Evolutionary conservation across 2,888 invertebrate species (phyloP).

Genomic region (Ceratothoa steindachneri): DNA sequence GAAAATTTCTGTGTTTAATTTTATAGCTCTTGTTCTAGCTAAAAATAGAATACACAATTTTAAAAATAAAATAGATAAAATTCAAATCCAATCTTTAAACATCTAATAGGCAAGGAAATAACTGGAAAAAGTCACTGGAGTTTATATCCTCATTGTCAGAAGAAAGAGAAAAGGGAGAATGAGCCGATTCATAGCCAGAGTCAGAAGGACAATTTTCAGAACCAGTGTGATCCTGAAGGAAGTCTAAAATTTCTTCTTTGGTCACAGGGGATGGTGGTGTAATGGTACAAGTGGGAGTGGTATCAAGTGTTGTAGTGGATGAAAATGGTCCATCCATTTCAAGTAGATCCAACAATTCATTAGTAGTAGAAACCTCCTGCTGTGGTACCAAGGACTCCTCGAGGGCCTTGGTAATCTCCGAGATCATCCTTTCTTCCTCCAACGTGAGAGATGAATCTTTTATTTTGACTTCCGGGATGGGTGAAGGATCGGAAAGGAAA

Average conservation of each 20-base stretch:
- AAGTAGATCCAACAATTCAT: background rate
- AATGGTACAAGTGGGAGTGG: too few species aligned
- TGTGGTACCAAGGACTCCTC: background rate
- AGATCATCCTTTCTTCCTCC: background rate
- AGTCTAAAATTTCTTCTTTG: conserved; percentile 37
- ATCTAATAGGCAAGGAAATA: background rate
- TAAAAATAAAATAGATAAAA: too few species aligned
- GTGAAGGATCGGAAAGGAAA: background rate
- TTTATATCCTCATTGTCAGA: background rate
- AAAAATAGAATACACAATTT: too few species aligned
- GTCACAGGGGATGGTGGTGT: conserved; percentile 26
- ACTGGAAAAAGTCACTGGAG: background rate
- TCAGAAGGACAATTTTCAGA: conserved; percentile 4
- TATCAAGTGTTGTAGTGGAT: too few species aligned
- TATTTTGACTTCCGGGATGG: background rate
- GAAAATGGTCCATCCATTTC: background rate
- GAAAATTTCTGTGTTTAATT: too few species aligned
- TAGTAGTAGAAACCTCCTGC: background rate
- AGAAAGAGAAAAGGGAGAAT: conserved; percentile 4
- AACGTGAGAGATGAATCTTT: background rate
- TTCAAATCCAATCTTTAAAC: background rate
- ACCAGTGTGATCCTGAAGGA: conserved; percentile 22
- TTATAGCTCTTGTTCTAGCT: too few species aligned
- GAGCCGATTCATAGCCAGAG: conserved; percentile 33
- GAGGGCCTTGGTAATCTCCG: background rate